Evolutionary conservation across 1,140 invertebrate species (phyloP), one percentile per base, ranked within the genome.

Genomic region (Bombus waltoni): DNA sequence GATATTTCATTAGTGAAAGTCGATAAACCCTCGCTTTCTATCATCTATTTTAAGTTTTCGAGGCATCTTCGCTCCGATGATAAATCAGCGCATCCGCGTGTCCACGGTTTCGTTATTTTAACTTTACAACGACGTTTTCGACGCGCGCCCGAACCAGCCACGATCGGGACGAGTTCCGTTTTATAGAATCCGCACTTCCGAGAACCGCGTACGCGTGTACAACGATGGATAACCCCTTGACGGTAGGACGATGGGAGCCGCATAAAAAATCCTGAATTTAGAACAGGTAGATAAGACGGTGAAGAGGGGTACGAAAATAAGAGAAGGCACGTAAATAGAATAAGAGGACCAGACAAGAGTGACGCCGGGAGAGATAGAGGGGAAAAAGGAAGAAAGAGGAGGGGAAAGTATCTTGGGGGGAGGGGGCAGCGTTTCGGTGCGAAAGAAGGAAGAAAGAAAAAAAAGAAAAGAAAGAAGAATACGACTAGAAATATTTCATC

Each of bases 251-350:
- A 84, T 68, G 87, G 74, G 77, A 73, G 59, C 57, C 65, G 81
- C 28, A 83, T 74, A 87, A 88, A 87, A 72, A 83, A 47, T 84
- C n/a, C 68, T 85, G 91, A 83, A 77, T 84, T 83, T 86, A 82
- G 89, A 83, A 87, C 70, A 90, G 88, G 83, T 57, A 81, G 82
- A 71, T 80, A 90, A 81, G 84, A 83, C 22, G 80, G 81, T 53
- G 85, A 81, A 78, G 76, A 72, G 80, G 62, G 53, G 40, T 71
- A 80, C 57, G 75, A 83, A 59, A 86, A 77, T 81, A 75, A 89
- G n/a, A 87, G 28, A 76, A 71, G 38, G 35, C 44, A 88, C 85
- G 80, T 57, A 68, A 81, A 70, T 35, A 75, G 77, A 77, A 57
- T 35, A 81, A 81, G 68, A 66, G 72, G 77, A 57, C 53, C 75